Percentiles rank a stretch among this genome's conserved stretches.
These are phyloP conservation scores for Phoxinus phoxinus DNA, from an alignment of 2,113 vertebrate species.

Conservation along the genomic window DNA sequence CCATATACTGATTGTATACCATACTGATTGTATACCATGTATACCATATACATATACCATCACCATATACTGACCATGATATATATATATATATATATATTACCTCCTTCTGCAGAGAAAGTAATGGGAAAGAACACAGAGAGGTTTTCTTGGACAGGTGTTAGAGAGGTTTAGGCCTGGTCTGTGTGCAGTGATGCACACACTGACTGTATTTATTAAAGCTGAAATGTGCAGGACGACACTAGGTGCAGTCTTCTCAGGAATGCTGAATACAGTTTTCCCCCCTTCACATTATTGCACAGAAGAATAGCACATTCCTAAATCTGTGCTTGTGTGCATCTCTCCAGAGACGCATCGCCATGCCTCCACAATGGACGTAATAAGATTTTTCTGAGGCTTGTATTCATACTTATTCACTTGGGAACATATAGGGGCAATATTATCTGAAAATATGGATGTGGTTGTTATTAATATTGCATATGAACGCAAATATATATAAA, in stretches of 20 bases:
- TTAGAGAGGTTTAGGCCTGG: constrained; percentile 19
- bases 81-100: background rate
- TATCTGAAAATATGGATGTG: background rate
- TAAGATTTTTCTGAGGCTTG: constrained; percentile 17
- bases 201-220: constrained; percentile 45
- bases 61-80: too few species aligned
- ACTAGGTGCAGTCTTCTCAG: background rate
- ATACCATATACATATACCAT: too few species aligned
- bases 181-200: constrained; percentile 20
- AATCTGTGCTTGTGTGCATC: constrained; percentile 17
- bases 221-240: constrained; percentile 21
- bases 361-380: background rate
- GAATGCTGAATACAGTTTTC: constrained; percentile 11
- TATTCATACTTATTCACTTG: background rate
- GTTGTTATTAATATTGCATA: constrained; percentile 29
- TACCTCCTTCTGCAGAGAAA: background rate
- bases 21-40: too few species aligned
- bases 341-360: background rate
- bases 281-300: background rate
- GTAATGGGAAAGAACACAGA: background rate
- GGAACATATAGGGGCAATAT: constrained; percentile 24
- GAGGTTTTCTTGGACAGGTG: background rate
- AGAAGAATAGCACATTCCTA: constrained; percentile 7
- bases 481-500: constrained; percentile 27
- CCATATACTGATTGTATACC: too few species aligned